These are phyloP conservation scores for Drosophila lini DNA, from an alignment of 1,140 invertebrate species.

Conservation along the genomic window DNA sequence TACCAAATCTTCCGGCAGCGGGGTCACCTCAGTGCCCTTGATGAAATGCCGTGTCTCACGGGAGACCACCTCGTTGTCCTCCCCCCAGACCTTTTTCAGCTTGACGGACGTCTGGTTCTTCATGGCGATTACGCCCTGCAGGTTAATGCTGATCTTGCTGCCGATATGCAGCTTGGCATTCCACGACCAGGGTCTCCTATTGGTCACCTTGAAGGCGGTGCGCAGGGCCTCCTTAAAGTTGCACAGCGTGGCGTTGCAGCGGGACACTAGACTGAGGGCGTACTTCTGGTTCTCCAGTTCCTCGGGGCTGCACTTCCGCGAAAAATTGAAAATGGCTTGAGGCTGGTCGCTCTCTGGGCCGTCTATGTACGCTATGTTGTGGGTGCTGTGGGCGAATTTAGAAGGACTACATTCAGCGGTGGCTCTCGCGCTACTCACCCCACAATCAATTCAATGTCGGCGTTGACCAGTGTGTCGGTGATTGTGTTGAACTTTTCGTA, in stretches of 20 bases:
- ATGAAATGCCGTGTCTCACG: conserved; percentile 64
- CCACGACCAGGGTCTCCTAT: conserved; percentile 71
- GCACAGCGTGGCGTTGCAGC: conserved; percentile 69
- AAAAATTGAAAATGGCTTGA: conserved; percentile 60
- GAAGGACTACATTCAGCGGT: neutral
- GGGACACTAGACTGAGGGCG: conserved; percentile 58
- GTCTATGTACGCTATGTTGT: conserved; percentile 70
- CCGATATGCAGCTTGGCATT: conserved; percentile 68
- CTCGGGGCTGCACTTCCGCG: conserved; percentile 25
- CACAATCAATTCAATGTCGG: conserved; percentile 65
- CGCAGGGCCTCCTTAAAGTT: conserved; percentile 69
- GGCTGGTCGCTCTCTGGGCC: conserved; percentile 50
- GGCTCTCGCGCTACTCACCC: conserved; percentile 42
- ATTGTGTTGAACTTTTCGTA: conserved; percentile 51
- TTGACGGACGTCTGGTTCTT: conserved; percentile 74
- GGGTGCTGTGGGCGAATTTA: conserved; percentile 31
- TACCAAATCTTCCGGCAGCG: conserved; percentile 64
- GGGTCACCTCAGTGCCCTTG: conserved; percentile 63
- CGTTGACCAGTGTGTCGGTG: conserved; percentile 31
- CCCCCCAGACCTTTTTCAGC: conserved; percentile 67
- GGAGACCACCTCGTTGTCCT: conserved; percentile 50
- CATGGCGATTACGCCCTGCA: conserved; percentile 76
- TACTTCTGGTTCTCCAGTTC: conserved; percentile 71
- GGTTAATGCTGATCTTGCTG: conserved; percentile 51
- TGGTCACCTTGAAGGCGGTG: conserved; percentile 52